Evolutionary conservation across 2,888 invertebrate genomes (phyloP).

Genomic region (Apodemia duryi): DNA sequence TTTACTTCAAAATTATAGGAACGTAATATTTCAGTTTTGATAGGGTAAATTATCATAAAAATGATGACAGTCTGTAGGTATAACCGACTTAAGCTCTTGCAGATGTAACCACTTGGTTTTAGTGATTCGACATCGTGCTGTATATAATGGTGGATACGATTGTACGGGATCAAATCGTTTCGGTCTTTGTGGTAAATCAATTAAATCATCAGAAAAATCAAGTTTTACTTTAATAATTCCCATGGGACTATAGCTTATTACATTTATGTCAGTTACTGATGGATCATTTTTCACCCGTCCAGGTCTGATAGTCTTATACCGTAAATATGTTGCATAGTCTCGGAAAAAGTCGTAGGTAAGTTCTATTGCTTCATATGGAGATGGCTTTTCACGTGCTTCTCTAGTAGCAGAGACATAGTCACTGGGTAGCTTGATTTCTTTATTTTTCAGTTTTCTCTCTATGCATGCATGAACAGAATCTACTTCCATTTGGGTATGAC

Average conservation of each 20-base stretch:
- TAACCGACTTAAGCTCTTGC: constrained; percentile 16
- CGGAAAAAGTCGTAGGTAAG: constrained; percentile 13
- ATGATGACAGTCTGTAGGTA: constrained; percentile 16
- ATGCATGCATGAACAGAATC: constrained; percentile 14
- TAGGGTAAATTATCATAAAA: constrained; percentile 19
- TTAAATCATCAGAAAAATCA: constrained; percentile 15
- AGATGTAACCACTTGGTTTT: constrained; percentile 17
- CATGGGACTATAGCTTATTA: constrained; percentile 5
- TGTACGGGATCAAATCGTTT: constrained; percentile 9
- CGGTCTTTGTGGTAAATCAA: constrained; percentile 15
- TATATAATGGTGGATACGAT: no score
- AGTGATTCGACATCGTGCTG: neutral
- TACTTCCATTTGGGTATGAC: constrained; percentile 8
- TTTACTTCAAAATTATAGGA: neutral
- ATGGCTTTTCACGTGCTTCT: constrained; percentile 7
- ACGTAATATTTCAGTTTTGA: neutral
- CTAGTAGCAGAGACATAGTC: constrained; percentile 11
- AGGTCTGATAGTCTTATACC: constrained; percentile 15
- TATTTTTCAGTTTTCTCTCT: constrained; percentile 14
- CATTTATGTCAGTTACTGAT: neutral
- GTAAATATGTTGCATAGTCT: neutral
- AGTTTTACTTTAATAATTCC: constrained; percentile 15
- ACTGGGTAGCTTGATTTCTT: constrained; percentile 9
- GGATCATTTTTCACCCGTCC: neutral
- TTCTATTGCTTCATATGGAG: constrained; percentile 12